Percentiles rank a stretch among this genome's conserved stretches.
Conservation (phyloP, 2,888 invertebrate species). For the Lepas anatifera region DNA sequence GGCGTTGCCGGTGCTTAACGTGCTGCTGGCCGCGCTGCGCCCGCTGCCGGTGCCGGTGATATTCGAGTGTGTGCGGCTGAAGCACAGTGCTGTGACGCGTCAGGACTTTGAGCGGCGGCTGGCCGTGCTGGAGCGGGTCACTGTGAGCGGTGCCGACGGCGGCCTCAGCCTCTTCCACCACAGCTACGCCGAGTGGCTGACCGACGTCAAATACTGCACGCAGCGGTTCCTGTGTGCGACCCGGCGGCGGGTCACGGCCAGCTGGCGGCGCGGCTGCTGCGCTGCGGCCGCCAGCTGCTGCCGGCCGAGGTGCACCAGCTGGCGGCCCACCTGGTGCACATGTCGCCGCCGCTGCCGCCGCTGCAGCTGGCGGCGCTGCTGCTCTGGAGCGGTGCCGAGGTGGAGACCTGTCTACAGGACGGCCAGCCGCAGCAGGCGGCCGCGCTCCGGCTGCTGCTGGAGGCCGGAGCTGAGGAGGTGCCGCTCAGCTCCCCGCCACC, state of each 20-base stretch:
- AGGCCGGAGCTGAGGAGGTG: slow-evolving; percentile 49
- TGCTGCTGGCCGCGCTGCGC: slow-evolving; percentile 71
- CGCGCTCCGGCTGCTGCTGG: slow-evolving; percentile 55
- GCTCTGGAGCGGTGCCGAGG: slow-evolving; percentile 49
- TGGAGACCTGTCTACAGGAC: slow-evolving; percentile 25
- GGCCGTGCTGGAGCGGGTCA: slow-evolving; percentile 52
- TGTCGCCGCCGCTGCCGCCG: slow-evolving; percentile 30
- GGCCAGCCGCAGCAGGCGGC: slow-evolving; percentile 37
- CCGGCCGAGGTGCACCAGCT: slow-evolving; percentile 38
- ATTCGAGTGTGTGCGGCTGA: slow-evolving; percentile 66
- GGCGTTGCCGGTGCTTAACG: slow-evolving; percentile 59
- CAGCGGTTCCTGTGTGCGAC: slow-evolving; percentile 81
- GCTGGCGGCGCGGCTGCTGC: slow-evolving; percentile 59
- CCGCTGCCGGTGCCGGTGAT: slow-evolving; percentile 71
- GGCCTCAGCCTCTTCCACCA: slow-evolving; percentile 71
- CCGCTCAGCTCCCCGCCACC: slow-evolving; percentile 14
- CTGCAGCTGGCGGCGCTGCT: slow-evolving; percentile 64
- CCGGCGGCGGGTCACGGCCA: slow-evolving; percentile 78
- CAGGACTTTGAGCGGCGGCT: slow-evolving; percentile 70
- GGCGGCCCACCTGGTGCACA: slow-evolving; percentile 38
- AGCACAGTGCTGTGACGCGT: slow-evolving; percentile 59
- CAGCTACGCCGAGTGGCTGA: slow-evolving; percentile 86
- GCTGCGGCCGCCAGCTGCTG: slow-evolving; percentile 38
- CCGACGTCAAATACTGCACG: slow-evolving; percentile 96
- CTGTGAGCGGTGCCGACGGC: slow-evolving; percentile 60